Percentiles rank a stretch among this genome's conserved stretches.
phyloP scores from a whole-genome alignment of 2,888 invertebrate genomes.

The Melanophora roralis region DNA sequence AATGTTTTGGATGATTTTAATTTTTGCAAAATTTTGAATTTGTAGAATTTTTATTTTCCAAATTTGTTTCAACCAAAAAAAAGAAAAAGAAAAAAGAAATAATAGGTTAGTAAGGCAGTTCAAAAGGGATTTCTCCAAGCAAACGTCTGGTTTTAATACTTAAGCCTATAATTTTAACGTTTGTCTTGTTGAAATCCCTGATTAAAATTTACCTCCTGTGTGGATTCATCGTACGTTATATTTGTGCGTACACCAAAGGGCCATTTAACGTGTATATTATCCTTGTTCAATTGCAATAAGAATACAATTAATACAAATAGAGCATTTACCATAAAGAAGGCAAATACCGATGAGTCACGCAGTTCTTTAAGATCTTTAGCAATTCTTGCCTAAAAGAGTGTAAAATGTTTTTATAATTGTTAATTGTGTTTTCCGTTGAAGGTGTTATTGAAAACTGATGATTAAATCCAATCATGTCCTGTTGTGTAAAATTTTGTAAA shows the following conservation, averaged over 20 bases:
- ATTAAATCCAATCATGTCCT: neutral
- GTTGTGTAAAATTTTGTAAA: neutral
- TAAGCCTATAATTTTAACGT: conserved; percentile 1
- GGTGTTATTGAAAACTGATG: neutral
- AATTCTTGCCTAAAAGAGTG: conserved; percentile 90
- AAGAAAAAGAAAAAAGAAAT: conserved; percentile 69
- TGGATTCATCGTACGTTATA: conserved; percentile 92
- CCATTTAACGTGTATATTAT: conserved; percentile 96
- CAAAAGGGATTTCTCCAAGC: conserved; percentile 67
- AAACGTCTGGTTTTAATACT: conserved; percentile 56
- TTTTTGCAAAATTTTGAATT: conserved; percentile 45
- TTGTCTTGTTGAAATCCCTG: conserved; percentile 67
- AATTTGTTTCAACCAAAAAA: conserved; percentile 40
- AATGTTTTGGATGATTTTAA: conserved; percentile 38
- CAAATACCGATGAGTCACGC: conserved; percentile 95
- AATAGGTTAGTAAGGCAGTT: conserved; percentile 75
- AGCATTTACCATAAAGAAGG: conserved; percentile 99
- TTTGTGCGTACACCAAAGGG: conserved; percentile 96
- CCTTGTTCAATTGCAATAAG: conserved; percentile 98
- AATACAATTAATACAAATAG: conserved; percentile 99
- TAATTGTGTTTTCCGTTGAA: conserved; percentile 4
- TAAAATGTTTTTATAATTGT: conserved; percentile 44
- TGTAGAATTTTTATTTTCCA: neutral
- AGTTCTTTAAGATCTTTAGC: conserved; percentile 94
- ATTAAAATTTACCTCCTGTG: conserved; percentile 89